Evolutionary conservation across 92 coral and sea anemone species (phyloP).

Genomic region (Pocillopora grandis): DNA sequence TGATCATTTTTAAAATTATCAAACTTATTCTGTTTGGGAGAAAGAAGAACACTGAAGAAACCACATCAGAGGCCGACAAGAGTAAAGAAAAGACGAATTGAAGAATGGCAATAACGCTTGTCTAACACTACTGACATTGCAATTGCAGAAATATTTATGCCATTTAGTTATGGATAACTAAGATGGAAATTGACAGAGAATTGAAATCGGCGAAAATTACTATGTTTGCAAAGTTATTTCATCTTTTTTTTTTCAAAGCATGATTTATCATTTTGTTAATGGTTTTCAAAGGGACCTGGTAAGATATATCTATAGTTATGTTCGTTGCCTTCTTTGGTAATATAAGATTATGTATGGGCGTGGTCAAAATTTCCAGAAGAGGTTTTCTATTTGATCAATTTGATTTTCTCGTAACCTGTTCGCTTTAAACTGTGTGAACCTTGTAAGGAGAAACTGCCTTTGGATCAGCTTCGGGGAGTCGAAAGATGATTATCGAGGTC

Average conservation of each 20-base stretch:
- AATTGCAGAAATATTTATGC: no score
- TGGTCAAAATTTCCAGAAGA: not conserved
- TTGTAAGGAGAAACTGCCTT: not conserved
- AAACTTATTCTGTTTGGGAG: conserved; percentile 29
- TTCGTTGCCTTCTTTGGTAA: not conserved
- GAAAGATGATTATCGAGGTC: not conserved
- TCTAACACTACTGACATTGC: no score
- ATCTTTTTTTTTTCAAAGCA: not conserved
- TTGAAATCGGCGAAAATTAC: not conserved
- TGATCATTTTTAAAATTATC: conserved; percentile 29
- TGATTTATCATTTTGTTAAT: not conserved
- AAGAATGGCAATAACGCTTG: not conserved
- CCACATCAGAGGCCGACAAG: not conserved
- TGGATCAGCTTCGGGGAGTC: not conserved
- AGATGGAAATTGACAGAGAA: no score
- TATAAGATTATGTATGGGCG: not conserved
- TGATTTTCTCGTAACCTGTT: not conserved
- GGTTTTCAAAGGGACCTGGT: not conserved
- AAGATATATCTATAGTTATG: no score
- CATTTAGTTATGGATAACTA: no score
- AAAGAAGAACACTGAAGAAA: conserved; percentile 20
- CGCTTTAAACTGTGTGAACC: not conserved
- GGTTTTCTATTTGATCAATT: not conserved
- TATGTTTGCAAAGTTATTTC: not conserved
- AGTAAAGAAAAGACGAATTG: conserved; percentile 30